phyloP scores from a whole-genome alignment of 2,113 vertebrate genomes.

The Aptenodytes forsteri region DNA sequence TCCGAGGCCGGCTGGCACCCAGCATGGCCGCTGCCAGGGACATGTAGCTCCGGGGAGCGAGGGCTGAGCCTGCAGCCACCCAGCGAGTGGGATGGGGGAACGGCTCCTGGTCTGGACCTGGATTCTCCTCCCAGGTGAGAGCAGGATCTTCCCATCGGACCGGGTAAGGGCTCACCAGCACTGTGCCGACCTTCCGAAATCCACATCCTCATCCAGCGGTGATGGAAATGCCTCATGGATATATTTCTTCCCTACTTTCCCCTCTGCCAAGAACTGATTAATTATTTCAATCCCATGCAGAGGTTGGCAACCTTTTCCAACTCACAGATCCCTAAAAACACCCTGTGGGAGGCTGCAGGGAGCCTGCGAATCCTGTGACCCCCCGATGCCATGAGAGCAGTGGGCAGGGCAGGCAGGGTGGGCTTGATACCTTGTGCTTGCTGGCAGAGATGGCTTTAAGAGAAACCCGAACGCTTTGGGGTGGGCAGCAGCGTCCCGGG shows the following conservation, averaged over 20 bases:
- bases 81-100: neutral
- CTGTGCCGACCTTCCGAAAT: neutral
- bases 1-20: rapidly evolving
- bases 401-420: neutral
- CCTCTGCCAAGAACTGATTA: neutral
- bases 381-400: neutral
- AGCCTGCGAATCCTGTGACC: neutral
- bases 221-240: neutral
- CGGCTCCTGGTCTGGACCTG: neutral
- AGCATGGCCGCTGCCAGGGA: neutral
- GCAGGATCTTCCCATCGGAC: neutral
- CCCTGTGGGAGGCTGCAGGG: neutral
- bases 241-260: neutral
- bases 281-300: neutral
- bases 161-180: neutral
- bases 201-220: neutral
- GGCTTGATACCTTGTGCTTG: neutral
- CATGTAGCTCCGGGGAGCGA: neutral
- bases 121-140: neutral
- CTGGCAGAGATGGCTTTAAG: neutral
- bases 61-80: neutral
- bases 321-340: neutral
- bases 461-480: neutral
- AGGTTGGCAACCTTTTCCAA: neutral
- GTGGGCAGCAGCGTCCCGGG: neutral